Base-by-base conservation (phyloP, 2,888 invertebrate species). In the Fragum fragum region DNA sequence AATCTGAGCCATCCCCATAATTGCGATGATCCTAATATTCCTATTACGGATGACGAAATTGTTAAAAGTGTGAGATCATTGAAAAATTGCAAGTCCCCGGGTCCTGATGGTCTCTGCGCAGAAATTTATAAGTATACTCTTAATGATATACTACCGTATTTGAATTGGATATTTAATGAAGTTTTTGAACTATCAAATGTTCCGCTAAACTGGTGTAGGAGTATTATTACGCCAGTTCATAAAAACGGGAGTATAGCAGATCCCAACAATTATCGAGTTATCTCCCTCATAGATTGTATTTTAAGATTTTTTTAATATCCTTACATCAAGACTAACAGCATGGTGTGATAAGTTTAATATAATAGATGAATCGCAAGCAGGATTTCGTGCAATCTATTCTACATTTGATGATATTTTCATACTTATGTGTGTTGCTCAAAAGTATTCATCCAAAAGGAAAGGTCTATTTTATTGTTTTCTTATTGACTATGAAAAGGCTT, bases 181-280 rank as follows among this genome's bases (percentile, higher is more conserved):
- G 18, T 63, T 36, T n/a, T 63, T 32, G 63, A 63, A 3, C n/a
- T 3, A 18, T n/a, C 23, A 23, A n/a, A 11, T 32, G n/a, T 63
- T 63, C 63, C 32, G 9, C 2, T n/a, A 5, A 18, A 63, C 3
- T 63, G 63, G 63, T 23, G 63, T 18, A n/a, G 26, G n/a, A 63
- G 63, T 63, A 36, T 63, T 14, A 63, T 32, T 23, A 11, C 63
- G n/a, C 32, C 63, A 63, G 14, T 63, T n/a, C 36, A 63, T 36
- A 63, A 29, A 63, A 63, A 63, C n/a, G 71, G 73, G 36, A 21
- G 18, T 42, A 73, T 36, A 47, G 28, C n/a, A 26, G 63, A 68
- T 14, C 72, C 72, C 3, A 75, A 76, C 52, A 80, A 80, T 42
- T 76, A 76, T 32, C 55, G 76, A 29, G 81, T 66, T n/a, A 81